Evolutionary conservation across 2,888 invertebrate genomes (phyloP).

Genomic region (Drosophila testacea): DNA sequence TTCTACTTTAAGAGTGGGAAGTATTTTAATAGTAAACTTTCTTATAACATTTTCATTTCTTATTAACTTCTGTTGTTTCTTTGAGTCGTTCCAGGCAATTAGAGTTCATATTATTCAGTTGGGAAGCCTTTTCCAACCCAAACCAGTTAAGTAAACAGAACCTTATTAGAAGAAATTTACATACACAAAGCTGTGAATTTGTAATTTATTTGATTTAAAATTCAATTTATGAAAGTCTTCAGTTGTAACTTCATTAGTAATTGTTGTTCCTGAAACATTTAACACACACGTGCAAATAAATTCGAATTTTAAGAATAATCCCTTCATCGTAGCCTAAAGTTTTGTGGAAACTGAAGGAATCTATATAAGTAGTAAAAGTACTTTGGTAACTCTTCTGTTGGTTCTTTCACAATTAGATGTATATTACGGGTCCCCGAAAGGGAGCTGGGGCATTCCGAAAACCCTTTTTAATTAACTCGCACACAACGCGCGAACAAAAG

Average conservation of each 20-base stretch:
- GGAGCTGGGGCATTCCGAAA: constrained; percentile 33
- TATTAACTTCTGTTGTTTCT: neutral
- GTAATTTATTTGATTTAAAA: constrained; percentile 7
- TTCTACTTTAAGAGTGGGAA: too few species aligned
- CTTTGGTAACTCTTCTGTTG: constrained; percentile 24
- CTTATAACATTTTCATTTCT: neutral
- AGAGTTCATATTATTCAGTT: neutral
- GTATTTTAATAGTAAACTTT: neutral
- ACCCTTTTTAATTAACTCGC: constrained; percentile 77
- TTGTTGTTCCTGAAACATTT: neutral
- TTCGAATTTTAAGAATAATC: constrained; percentile 14
- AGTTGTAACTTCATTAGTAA: constrained; percentile 7
- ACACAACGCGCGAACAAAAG: constrained; percentile 64
- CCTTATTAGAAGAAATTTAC: neutral
- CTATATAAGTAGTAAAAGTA: neutral
- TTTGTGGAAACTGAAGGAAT: constrained; percentile 2
- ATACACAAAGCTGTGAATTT: neutral
- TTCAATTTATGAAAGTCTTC: constrained; percentile 2
- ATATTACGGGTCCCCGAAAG: constrained; percentile 24
- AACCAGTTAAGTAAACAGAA: neutral
- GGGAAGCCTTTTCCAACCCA: neutral
- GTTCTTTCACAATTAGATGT: constrained; percentile 39
- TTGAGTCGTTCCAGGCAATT: neutral
- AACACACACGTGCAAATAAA: neutral
- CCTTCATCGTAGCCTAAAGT: constrained; percentile 12